A percentile compares a stretch with the other conserved stretches of the same genome.
Conservation (phyloP, 2,888 invertebrate species). For the Papilio elwesi region DNA sequence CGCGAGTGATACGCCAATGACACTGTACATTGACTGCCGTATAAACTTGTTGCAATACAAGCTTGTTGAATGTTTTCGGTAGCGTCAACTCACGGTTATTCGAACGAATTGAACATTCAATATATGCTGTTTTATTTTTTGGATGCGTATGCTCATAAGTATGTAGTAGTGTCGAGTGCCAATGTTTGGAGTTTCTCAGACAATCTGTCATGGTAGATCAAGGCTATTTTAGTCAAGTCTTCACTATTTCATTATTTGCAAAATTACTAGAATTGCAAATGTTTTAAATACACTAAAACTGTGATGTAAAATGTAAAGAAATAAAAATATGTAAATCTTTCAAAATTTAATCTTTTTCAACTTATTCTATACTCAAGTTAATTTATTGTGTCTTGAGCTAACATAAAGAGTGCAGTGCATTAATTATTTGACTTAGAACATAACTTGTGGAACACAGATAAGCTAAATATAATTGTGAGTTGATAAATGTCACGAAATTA, state of each 20-base stretch:
- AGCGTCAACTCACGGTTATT: too few species aligned
- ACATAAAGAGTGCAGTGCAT: constrained; percentile 36
- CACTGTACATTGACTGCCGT: too few species aligned
- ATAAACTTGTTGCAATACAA: too few species aligned
- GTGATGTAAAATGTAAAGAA: constrained; percentile 14
- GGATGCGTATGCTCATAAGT: too few species aligned
- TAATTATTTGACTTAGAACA: constrained; percentile 21
- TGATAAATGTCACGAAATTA: constrained; percentile 3
- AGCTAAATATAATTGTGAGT: constrained; percentile 22
- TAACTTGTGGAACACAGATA: constrained; percentile 16
- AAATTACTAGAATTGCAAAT: not conserved
- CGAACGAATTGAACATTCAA: too few species aligned
- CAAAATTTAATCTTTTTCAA: constrained; percentile 34
- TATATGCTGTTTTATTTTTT: too few species aligned
- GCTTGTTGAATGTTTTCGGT: too few species aligned
- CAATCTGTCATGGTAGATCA: too few species aligned
- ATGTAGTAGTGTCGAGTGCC: too few species aligned
- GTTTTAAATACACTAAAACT: not conserved
- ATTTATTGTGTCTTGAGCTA: constrained; percentile 41
- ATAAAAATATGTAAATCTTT: constrained; percentile 25
- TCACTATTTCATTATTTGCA: not conserved
- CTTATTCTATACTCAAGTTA: constrained; percentile 38
- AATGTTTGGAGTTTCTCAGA: too few species aligned
- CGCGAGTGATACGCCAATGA: too few species aligned
- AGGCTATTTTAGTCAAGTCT: not conserved